Evolutionary conservation across 2,113 vertebrate species (phyloP).

Genomic region (Tyto alba): DNA sequence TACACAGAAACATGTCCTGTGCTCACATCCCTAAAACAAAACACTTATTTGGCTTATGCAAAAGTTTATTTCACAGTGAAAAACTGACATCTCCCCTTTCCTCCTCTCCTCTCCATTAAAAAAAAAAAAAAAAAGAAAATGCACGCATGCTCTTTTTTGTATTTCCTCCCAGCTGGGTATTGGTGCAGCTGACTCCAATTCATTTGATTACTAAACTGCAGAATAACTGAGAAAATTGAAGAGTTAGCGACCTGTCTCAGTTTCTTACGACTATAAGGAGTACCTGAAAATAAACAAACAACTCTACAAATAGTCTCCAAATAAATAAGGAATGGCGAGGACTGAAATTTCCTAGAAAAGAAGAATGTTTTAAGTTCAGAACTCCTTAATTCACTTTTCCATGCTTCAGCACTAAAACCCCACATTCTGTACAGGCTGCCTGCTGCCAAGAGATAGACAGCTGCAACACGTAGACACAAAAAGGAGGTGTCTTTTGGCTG

Average conservation of each 20-base stretch:
- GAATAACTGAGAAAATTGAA: background rate
- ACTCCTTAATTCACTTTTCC: slow-evolving; percentile 16
- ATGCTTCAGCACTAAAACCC: background rate
- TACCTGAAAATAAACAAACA: background rate
- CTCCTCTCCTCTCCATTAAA: background rate
- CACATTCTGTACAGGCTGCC: slow-evolving; percentile 12
- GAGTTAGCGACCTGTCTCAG: background rate
- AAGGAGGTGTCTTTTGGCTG: slow-evolving; percentile 52
- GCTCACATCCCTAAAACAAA: background rate
- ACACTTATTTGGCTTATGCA: background rate
- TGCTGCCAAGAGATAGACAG: slow-evolving; percentile 60
- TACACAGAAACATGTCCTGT: background rate
- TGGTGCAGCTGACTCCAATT: background rate
- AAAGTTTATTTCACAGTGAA: background rate
- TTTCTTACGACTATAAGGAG: background rate
- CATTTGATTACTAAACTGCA: background rate
- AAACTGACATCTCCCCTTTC: background rate
- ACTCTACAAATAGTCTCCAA: background rate
- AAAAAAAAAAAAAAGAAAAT: too few species aligned
- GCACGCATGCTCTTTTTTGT: background rate
- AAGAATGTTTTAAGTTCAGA: background rate
- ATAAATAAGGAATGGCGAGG: background rate
- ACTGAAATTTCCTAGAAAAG: background rate
- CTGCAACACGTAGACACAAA: slow-evolving; percentile 40
- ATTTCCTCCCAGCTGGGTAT: background rate